Conservation (phyloP, 2,888 invertebrate genomes). For the Rhagonycha fulva region DNA sequence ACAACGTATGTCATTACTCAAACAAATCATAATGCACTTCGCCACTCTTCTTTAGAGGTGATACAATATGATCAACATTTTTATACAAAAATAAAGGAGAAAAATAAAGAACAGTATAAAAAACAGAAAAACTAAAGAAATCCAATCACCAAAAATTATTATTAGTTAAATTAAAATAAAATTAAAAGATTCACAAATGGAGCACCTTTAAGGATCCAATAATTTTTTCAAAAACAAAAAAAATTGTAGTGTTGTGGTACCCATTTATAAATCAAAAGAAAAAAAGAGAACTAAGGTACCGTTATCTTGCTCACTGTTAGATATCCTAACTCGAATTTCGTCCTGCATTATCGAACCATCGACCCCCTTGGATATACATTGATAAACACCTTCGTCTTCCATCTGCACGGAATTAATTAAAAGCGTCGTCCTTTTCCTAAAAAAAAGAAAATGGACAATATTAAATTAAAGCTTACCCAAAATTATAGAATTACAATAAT, state of each 20-base stretch:
- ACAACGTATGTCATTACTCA: constrained; percentile 15
- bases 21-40: not conserved
- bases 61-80: not conserved
- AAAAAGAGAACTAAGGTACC: constrained; percentile 35
- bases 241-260: not conserved
- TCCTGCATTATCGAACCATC: constrained; percentile 55
- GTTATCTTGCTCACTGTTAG: constrained; percentile 38
- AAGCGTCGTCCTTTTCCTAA: constrained; percentile 83
- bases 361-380: constrained; percentile 78
- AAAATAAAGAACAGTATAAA: not conserved
- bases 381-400: constrained; percentile 79
- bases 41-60: not conserved
- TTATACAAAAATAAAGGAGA: not conserved
- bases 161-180: not conserved
- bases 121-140: not conserved
- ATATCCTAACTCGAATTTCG: constrained; percentile 49
- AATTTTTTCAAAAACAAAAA: not conserved
- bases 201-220: not conserved
- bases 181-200: not conserved
- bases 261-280: constrained; percentile 18
- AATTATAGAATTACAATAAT: not conserved
- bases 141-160: not conserved
- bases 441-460: constrained; percentile 41
- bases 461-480: not conserved
- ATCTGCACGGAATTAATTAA: constrained; percentile 74